phyloP scores from a whole-genome alignment of 2,888 invertebrate genomes.

The Drosophila neotestacea region DNA sequence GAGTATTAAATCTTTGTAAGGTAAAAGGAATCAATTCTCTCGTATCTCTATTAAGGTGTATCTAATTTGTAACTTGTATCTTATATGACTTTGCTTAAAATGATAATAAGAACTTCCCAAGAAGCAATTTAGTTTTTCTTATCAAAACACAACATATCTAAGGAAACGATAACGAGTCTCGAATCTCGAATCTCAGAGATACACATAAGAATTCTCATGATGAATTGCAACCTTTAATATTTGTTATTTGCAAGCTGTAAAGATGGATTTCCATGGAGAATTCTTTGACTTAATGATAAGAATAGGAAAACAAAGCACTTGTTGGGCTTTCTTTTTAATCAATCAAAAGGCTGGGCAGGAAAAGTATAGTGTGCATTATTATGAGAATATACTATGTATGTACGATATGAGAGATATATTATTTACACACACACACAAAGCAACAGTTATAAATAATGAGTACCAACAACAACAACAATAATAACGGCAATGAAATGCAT shows the following conservation, averaged over 20 bases:
- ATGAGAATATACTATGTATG: slow-evolving; percentile 12
- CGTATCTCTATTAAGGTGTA: background rate
- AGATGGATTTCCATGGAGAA: background rate
- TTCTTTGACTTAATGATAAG: slow-evolving; percentile 9
- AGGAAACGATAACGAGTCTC: background rate
- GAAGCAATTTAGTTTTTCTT: background rate
- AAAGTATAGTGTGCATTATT: slow-evolving; percentile 23
- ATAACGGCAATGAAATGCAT: slow-evolving; percentile 65
- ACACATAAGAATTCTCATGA: slow-evolving; percentile 1
- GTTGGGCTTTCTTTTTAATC: slow-evolving; percentile 46
- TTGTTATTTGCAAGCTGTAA: background rate
- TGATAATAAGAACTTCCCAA: background rate
- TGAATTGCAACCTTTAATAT: slow-evolving; percentile 5
- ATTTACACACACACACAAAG: slow-evolving; percentile 40
- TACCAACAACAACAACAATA: slow-evolving; percentile 36
- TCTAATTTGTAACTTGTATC: background rate
- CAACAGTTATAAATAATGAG: slow-evolving; percentile 74
- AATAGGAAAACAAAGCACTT: slow-evolving; percentile 30
- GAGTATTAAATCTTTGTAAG: background rate
- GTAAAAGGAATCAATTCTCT: background rate
- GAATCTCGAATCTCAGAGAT: background rate
- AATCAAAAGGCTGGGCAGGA: slow-evolving; percentile 36
- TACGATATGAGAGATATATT: slow-evolving; percentile 31
- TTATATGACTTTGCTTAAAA: background rate
- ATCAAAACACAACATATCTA: background rate